Evolutionary conservation across 2,888 invertebrate genomes (phyloP), one percentile per base, ranked within the genome.

Genomic region (Cepaea hortensis): DNA sequence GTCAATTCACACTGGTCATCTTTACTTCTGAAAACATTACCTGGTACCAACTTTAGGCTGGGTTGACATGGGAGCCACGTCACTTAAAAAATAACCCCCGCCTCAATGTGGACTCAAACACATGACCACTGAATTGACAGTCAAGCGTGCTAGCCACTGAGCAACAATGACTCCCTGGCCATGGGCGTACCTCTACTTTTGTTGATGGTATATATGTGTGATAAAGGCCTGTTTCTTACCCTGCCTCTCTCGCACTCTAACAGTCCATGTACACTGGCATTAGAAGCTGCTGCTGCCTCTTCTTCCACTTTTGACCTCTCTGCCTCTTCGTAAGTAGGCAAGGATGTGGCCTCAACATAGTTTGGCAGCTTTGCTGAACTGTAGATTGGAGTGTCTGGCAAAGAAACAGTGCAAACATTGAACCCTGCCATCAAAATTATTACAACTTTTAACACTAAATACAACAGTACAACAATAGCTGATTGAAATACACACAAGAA

Each of bases 321-420:
- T 83, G 98, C 98, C 94, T 98, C 98, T 94, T 98, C 98, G 94
- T 98, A 98, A 20, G 97, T 97, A 7, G 97, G 98, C 92, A 98
- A 95, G 95, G 97, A 97, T 55, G 97, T 96, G 89, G 96, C 97
- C 87, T 97, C 96, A 94, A 97, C 97, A 92, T 98, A 98, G 0
- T 97, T 97, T 2, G 98, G 98, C 20, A 88, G 97, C 85, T 92
- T 92, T 76, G 89, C 87, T 84, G 88, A 76, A 75, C 84, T 84
- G 85, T 86, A 85, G 50, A 81, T 72, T 77, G 82, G 81, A 48
- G 65, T 81, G n/a, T 88, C 88, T 76, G 62, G 61, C 46, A 79
- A 62, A 83, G 35, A 48, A 15, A 79, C 3, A 62, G 13, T 18
- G 9, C 9, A 23, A 13, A 62, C 15, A 23, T 23, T 1, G 15